Evolutionary conservation across 2,113 vertebrate species (phyloP).

Genomic region (Microcebus ravelobensis): DNA sequence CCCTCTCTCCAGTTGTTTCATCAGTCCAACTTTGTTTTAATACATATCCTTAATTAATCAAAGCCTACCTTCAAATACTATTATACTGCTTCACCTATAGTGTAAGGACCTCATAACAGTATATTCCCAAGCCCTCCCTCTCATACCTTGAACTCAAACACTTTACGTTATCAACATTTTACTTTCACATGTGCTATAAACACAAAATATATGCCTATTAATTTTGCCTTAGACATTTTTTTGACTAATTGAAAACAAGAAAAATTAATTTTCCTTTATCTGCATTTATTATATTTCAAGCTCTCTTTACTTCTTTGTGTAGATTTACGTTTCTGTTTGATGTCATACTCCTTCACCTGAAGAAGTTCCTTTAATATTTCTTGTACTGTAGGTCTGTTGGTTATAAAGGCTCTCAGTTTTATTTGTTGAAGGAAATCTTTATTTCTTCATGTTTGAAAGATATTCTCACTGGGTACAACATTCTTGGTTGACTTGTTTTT

Average conservation of each 20-base stretch:
- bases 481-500: background rate
- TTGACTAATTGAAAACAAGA: background rate
- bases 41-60: background rate
- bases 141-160: background rate
- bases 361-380: background rate
- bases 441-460: constrained; percentile 25
- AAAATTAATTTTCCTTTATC: background rate
- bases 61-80: background rate
- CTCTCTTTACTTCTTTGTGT: background rate
- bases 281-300: background rate
- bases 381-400: background rate
- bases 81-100: background rate
- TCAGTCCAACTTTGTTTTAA: background rate
- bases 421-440: background rate
- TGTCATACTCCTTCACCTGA: background rate
- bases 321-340: background rate
- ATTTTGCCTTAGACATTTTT: constrained; percentile 18
- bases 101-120: background rate
- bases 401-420: background rate
- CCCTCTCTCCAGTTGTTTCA: background rate
- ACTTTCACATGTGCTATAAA: background rate
- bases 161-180: background rate
- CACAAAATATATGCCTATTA: background rate
- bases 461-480: background rate
- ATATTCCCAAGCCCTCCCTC: background rate